Conservation (phyloP, 2,888 invertebrate genomes). For the Panzeria rudis region DNA sequence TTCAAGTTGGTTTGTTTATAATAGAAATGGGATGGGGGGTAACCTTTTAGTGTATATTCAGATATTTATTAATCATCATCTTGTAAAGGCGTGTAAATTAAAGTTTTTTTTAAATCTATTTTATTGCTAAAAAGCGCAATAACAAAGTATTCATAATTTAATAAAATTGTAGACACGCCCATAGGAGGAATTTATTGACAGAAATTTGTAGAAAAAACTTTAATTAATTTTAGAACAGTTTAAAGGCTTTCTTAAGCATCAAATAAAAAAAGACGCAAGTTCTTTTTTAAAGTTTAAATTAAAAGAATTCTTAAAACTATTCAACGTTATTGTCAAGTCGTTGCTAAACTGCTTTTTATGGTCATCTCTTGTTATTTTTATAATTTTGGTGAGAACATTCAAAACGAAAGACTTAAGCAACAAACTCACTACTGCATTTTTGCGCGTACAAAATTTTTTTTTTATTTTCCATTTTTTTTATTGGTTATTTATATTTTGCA, state of each 20-base stretch:
- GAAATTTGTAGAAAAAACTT: background rate
- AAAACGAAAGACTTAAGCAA: slow-evolving; percentile 39
- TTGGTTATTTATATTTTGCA: slow-evolving; percentile 9
- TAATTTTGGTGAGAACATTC: slow-evolving; percentile 3
- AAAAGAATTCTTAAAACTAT: background rate
- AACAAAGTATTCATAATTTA: background rate
- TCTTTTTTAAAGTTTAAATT: background rate
- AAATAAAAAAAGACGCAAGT: background rate
- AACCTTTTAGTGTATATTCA: background rate
- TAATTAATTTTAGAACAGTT: background rate
- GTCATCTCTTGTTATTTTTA: background rate
- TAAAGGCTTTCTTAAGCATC: too few species aligned
- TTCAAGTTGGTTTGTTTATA: background rate
- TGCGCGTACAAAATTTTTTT: slow-evolving; percentile 26
- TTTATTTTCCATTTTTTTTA: background rate
- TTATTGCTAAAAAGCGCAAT: background rate
- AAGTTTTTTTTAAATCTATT: background rate
- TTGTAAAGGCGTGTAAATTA: slow-evolving; percentile 57
- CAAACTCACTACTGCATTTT: slow-evolving; percentile 43
- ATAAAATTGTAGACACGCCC: slow-evolving; percentile 14
- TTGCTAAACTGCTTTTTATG: slow-evolving; percentile 1
- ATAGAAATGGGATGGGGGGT: background rate
- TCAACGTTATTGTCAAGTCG: background rate
- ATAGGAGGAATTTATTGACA: background rate
- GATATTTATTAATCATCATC: slow-evolving; percentile 51